These are phyloP conservation scores for Ceratitis capitata DNA, from an alignment of 1,140 invertebrate genomes.

Conservation along the genomic window DNA sequence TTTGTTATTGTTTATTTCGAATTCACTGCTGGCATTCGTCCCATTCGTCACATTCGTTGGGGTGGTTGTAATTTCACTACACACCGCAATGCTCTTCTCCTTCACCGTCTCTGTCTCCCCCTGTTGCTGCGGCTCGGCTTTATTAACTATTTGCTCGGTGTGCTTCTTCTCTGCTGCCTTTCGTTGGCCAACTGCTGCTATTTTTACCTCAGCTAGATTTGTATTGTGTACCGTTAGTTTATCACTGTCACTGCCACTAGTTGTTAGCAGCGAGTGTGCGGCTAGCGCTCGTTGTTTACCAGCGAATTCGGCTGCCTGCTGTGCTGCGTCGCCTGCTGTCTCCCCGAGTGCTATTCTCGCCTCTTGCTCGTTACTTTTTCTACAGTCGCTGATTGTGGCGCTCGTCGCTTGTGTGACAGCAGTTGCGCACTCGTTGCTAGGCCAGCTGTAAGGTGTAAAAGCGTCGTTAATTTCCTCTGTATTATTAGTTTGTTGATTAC, in stretches of 20 bases:
- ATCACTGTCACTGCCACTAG: not conserved
- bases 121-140: not conserved
- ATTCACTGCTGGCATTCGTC: not conserved
- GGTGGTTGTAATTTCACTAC: not conserved
- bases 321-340: too few relatives aligned
- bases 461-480: not conserved
- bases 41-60: not conserved
- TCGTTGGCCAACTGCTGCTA: not conserved
- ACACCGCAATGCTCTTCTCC: not conserved
- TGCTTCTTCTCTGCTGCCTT: not conserved
- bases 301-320: not conserved
- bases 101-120: too few relatives aligned
- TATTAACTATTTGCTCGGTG: too few relatives aligned
- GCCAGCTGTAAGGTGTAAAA: not conserved
- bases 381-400: not conserved
- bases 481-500: conserved; percentile 4
- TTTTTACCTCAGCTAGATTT: not conserved
- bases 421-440: conserved; percentile 11
- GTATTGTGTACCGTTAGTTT: conserved; percentile 15
- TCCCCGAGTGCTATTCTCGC: not conserved
- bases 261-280: not conserved
- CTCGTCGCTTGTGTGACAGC: not conserved
- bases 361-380: not conserved
- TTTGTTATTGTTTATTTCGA: conserved; percentile 6
- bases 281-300: not conserved